Evolutionary conservation across 2,113 vertebrate genomes (phyloP).

Genomic region (Chiloscyllium plagiosum): DNA sequence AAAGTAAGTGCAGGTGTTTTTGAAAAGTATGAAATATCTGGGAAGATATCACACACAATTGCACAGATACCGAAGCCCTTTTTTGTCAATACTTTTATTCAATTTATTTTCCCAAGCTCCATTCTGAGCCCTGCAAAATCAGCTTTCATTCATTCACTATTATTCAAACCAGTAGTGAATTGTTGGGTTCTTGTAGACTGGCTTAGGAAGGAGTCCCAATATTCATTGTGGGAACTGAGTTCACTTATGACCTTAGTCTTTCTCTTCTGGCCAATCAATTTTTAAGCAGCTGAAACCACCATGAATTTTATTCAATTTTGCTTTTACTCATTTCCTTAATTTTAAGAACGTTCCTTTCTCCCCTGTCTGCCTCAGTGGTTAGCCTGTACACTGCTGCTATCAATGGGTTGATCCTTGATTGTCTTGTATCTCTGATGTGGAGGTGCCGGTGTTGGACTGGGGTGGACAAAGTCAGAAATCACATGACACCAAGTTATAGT

Average conservation of each 20-base stretch:
- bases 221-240: no score
- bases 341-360: no score
- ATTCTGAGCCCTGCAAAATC: background rate
- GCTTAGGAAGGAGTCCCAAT: no score
- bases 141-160: background rate
- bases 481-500: no score
- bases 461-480: no score
- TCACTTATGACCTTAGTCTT: background rate
- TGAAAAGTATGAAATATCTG: background rate
- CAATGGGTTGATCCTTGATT: background rate
- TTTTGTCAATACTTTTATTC: background rate
- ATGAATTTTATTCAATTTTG: background rate
- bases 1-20: conserved; percentile 60
- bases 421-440: background rate
- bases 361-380: no score
- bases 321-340: no score
- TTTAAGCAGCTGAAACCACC: background rate
- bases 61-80: background rate
- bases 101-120: background rate
- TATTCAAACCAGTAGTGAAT: no score
- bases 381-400: background rate
- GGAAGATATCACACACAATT: background rate
- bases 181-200: no score
- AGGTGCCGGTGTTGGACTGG: no score
- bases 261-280: background rate